Evolutionary conservation across 1,140 invertebrate genomes (phyloP).

Genomic region (Sminthurinus signatus): DNA sequence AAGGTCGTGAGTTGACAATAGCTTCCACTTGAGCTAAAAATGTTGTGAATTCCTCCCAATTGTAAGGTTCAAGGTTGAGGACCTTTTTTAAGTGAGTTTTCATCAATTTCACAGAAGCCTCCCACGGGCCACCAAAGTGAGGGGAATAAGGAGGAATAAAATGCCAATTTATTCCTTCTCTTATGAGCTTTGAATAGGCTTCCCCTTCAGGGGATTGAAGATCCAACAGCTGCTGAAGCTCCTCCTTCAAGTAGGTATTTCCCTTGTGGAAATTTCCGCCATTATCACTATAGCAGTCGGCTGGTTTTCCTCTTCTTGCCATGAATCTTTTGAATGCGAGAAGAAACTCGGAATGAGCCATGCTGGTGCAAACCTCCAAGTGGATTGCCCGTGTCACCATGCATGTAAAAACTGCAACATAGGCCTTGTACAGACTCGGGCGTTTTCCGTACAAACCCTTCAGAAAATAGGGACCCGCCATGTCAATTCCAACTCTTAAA

Average conservation of each 20-base stretch:
- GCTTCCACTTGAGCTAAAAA: slow-evolving; percentile 41
- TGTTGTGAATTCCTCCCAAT: slow-evolving; percentile 43
- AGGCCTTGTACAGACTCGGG: slow-evolving; percentile 21
- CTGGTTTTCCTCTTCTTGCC: slow-evolving; percentile 29
- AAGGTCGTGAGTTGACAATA: slow-evolving; percentile 42
- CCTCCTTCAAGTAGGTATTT: not conserved
- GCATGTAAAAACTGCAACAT: slow-evolving; percentile 29
- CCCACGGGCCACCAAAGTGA: slow-evolving; percentile 43
- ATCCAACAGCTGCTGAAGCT: not conserved
- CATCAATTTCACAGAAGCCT: slow-evolving; percentile 40
- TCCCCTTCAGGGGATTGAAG: too few relatives aligned
- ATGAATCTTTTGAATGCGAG: slow-evolving; percentile 23
- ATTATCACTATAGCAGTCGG: slow-evolving; percentile 40
- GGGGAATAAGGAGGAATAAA: slow-evolving; percentile 42
- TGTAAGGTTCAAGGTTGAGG: not conserved
- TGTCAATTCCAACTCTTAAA: slow-evolving; percentile 45
- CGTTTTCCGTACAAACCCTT: slow-evolving; percentile 34
- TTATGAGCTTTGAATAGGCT: too few relatives aligned
- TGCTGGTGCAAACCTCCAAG: slow-evolving; percentile 34
- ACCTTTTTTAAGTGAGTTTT: slow-evolving; percentile 39
- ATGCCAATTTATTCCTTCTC: slow-evolving; percentile 41
- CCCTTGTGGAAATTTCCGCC: slow-evolving; percentile 35
- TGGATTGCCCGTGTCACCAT: slow-evolving; percentile 36
- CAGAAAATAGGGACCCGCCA: slow-evolving; percentile 45
- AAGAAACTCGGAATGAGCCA: slow-evolving; percentile 34